Evolutionary conservation across 1,140 invertebrate genomes (phyloP).

Genomic region (Belonocnema kinseyi): DNA sequence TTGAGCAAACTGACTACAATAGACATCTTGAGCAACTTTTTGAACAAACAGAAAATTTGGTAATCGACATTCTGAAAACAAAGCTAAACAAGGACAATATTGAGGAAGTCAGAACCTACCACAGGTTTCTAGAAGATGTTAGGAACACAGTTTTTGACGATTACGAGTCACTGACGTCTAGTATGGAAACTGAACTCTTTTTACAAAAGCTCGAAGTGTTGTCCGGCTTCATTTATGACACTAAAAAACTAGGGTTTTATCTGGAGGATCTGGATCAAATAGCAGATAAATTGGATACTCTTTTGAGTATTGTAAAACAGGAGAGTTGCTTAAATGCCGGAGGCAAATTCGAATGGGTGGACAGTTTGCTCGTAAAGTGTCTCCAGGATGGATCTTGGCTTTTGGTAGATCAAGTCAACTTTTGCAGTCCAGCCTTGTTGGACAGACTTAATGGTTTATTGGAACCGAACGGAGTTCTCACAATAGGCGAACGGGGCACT

Average conservation of each 20-base stretch:
- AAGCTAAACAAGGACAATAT: slow-evolving; percentile 54
- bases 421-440: slow-evolving; percentile 96
- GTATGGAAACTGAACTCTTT: slow-evolving; percentile 75
- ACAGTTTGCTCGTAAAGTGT: slow-evolving; percentile 94
- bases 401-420: slow-evolving; percentile 97
- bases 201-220: slow-evolving; percentile 71
- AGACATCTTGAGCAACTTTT: slow-evolving; percentile 81
- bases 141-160: slow-evolving; percentile 37
- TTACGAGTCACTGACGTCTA: slow-evolving; percentile 67
- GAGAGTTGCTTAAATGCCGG: slow-evolving; percentile 83
- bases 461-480: slow-evolving; percentile 93
- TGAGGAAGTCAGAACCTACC: slow-evolving; percentile 55
- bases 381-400: slow-evolving; percentile 92
- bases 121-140: slow-evolving; percentile 60
- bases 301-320: slow-evolving; percentile 69
- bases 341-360: slow-evolving; percentile 98
- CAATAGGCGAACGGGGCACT: slow-evolving; percentile 93
- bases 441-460: slow-evolving; percentile 97
- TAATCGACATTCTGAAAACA: slow-evolving; percentile 56
- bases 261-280: slow-evolving; percentile 66
- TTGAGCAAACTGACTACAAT: slow-evolving; percentile 90
- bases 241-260: slow-evolving; percentile 46
- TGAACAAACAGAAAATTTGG: slow-evolving; percentile 54
- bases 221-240: slow-evolving; percentile 51
- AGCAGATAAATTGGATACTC: slow-evolving; percentile 62